A percentile compares a stretch with the other conserved stretches of the same genome.
Conservation (phyloP, 2,113 vertebrate genomes). For the Amphiprion ocellaris region DNA sequence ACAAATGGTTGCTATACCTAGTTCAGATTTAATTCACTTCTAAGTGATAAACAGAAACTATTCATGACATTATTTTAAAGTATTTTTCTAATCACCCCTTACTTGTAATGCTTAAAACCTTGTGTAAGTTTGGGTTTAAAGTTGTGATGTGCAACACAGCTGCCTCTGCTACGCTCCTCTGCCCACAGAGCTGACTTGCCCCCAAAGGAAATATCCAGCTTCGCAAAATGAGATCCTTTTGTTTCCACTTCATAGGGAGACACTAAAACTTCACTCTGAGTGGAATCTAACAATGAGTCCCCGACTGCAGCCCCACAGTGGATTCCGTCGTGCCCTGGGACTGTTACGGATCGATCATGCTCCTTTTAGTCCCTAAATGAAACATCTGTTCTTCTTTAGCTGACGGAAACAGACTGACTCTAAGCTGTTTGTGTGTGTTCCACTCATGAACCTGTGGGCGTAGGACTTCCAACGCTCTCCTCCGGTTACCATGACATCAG, state of each 20-base stretch:
- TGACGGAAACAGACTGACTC: constrained; percentile 9
- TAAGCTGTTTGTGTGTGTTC: not conserved
- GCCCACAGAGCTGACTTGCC: not conserved
- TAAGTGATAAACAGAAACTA: no score
- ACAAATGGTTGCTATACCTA: no score
- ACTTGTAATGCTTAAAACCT: not conserved
- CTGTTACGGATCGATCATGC: not conserved
- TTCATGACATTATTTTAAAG: no score
- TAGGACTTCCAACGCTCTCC: constrained; percentile 30
- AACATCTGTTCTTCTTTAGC: not conserved
- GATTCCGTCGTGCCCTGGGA: not conserved
- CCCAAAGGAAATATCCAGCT: constrained; percentile 23
- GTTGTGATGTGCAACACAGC: constrained; percentile 31
- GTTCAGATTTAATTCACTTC: no score
- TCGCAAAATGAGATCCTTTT: constrained; percentile 10
- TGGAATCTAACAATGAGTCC: not conserved
- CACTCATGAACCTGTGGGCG: constrained; percentile 24
- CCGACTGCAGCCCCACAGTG: not conserved
- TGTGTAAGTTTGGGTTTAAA: not conserved
- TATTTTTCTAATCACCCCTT: no score
- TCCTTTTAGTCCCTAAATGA: not conserved
- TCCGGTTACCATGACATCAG: constrained; percentile 66
- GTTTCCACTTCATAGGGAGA: constrained; percentile 7
- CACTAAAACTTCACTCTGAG: constrained; percentile 13
- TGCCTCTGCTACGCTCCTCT: constrained; percentile 32